phyloP scores from a whole-genome alignment of 2,888 invertebrate genomes.

The Dendrolimus houi region DNA sequence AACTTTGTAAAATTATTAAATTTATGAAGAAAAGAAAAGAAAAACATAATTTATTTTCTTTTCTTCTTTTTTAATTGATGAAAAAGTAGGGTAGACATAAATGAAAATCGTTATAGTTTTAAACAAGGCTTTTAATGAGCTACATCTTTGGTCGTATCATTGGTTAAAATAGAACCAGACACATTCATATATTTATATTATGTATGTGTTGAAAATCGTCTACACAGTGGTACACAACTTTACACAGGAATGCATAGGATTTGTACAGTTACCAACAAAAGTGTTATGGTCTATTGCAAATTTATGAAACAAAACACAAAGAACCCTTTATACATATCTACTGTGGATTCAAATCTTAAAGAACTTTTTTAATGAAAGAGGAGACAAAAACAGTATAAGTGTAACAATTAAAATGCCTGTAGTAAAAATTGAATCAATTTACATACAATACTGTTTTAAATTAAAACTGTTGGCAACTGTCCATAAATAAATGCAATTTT shows the following conservation, averaged over 20 bases:
- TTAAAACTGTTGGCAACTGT: conserved; percentile 21
- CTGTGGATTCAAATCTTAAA: conserved; percentile 10
- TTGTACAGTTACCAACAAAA: conserved; percentile 28
- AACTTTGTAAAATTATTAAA: no score
- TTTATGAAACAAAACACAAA: background rate
- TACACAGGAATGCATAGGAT: conserved; percentile 47
- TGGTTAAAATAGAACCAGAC: conserved; percentile 70
- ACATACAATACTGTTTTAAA: background rate
- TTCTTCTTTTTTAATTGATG: no score
- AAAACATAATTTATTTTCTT: no score
- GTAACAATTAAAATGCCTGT: no score
- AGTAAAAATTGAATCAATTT: no score
- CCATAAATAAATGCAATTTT: conserved; percentile 44
- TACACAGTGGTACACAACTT: conserved; percentile 28
- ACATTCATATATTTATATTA: conserved; percentile 35
- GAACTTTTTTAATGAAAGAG: no score
- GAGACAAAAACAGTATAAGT: no score
- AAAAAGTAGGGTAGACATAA: background rate
- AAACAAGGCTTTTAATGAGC: conserved; percentile 69
- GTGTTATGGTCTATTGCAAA: background rate
- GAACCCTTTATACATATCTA: conserved; percentile 9
- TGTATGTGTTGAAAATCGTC: conserved; percentile 19
- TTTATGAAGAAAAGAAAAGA: no score
- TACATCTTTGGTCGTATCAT: conserved; percentile 83
- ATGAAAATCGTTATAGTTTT: conserved; percentile 18